A percentile compares a stretch with the other conserved stretches of the same genome.
Evolutionary conservation across 1,140 invertebrate species (phyloP).

Genomic region (Philopotamus ludificatus): DNA sequence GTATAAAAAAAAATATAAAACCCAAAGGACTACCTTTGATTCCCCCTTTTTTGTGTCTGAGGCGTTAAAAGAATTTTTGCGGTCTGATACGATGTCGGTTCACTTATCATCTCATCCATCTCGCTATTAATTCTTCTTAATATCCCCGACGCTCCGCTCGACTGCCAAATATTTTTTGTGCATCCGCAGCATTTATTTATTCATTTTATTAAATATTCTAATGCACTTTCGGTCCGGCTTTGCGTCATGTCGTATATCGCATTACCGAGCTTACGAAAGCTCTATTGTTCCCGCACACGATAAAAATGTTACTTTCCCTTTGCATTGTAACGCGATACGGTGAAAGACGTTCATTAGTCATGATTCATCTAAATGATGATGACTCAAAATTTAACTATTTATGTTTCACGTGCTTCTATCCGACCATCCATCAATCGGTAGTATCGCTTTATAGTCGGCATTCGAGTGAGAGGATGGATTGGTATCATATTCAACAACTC

Average conservation of each 20-base stretch:
- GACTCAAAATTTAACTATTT: too few species aligned
- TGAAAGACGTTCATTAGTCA: background rate
- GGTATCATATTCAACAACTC: too few species aligned
- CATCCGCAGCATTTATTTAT: background rate
- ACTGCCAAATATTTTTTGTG: background rate
- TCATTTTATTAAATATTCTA: background rate
- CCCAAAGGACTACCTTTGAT: background rate
- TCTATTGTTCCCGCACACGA: background rate
- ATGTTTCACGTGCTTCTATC: too few species aligned
- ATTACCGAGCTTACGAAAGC: background rate
- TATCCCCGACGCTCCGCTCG: conserved; percentile 3
- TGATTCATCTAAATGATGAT: conserved; percentile 3
- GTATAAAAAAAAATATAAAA: too few species aligned
- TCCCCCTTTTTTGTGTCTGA: conserved; percentile 7
- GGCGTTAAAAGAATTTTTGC: conserved; percentile 21
- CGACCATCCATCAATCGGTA: too few species aligned
- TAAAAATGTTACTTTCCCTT: conserved; percentile 1
- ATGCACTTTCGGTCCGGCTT: background rate
- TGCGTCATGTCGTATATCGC: background rate
- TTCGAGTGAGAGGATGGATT: too few species aligned
- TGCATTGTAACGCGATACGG: background rate
- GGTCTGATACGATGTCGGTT: conserved; percentile 10
- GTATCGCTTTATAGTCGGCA: too few species aligned
- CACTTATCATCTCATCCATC: conserved; percentile 22
- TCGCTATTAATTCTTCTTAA: conserved; percentile 24